phyloP scores from a whole-genome alignment of 1,140 invertebrate species.

The Paraescarpia echinospica region DNA sequence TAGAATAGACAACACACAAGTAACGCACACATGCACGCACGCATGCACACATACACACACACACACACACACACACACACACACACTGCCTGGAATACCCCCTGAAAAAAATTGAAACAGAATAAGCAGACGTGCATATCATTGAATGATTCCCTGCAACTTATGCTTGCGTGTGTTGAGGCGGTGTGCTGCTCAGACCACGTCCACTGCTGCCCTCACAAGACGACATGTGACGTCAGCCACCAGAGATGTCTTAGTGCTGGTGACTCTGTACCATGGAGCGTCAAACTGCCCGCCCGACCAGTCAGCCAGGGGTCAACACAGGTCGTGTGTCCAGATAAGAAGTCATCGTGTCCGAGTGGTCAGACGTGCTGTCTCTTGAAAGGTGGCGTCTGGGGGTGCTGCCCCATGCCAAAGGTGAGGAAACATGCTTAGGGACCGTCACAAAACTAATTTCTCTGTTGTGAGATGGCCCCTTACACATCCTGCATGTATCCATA shows the following conservation, averaged over 20 bases:
- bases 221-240: slow-evolving; percentile 43
- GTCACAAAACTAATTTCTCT: background rate
- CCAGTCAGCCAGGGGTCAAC: background rate
- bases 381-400: slow-evolving; percentile 34
- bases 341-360: slow-evolving; percentile 27
- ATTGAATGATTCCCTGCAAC: slow-evolving; percentile 35
- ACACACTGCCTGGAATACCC: too few species aligned
- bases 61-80: too few species aligned
- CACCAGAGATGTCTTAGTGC: slow-evolving; percentile 21
- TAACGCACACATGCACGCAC: background rate
- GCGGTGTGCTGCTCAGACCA: slow-evolving; percentile 46
- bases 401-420: slow-evolving; percentile 39
- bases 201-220: slow-evolving; percentile 48
- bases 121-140: slow-evolving; percentile 34
- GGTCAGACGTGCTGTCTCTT: slow-evolving; percentile 40
- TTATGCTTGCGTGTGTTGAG: slow-evolving; percentile 40
- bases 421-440: background rate
- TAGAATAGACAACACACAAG: too few species aligned
- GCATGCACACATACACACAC: background rate
- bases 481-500: background rate
- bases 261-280: background rate
- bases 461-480: background rate
- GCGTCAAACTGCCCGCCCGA: background rate
- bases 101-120: slow-evolving; percentile 17
- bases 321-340: slow-evolving; percentile 23